Evolutionary conservation across 37 sponge, comb jelly and placozoan species (phyloP).

Genomic region (Dysidea cf. avara): DNA sequence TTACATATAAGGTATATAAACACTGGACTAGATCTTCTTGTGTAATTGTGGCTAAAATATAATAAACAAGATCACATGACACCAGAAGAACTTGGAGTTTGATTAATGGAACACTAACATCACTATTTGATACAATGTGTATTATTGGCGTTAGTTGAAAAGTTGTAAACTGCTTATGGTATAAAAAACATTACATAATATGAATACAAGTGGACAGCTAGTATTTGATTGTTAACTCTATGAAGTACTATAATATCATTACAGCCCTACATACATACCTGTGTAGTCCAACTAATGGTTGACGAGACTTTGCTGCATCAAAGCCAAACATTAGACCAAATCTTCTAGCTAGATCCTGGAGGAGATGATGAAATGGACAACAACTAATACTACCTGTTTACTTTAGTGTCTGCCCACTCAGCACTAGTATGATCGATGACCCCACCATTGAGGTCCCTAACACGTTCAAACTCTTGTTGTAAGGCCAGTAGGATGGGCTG

Average conservation of each 20-base stretch:
- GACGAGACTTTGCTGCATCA: conserved; percentile 63
- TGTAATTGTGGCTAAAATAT: too few species aligned
- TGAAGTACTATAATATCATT: background rate
- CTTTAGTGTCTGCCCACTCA: conserved; percentile 63
- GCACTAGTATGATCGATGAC: conserved; percentile 20
- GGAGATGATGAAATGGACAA: background rate
- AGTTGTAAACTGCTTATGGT: too few species aligned
- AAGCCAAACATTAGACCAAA: conserved; percentile 70
- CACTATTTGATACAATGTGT: too few species aligned
- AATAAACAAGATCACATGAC: too few species aligned
- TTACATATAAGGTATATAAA: too few species aligned
- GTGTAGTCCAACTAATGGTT: conserved; percentile 78
- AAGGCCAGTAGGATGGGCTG: conserved; percentile 32
- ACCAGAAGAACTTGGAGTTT: too few species aligned
- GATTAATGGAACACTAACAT: too few species aligned
- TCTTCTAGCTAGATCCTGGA: conserved; percentile 73
- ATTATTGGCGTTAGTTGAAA: too few species aligned
- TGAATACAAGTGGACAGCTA: too few species aligned
- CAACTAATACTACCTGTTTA: background rate
- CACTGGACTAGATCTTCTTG: too few species aligned
- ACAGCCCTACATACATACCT: conserved; percentile 20
- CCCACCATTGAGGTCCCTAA: conserved; percentile 37
- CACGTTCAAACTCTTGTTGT: conserved; percentile 22
- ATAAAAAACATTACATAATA: too few species aligned
- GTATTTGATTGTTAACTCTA: too few species aligned